A percentile compares a stretch with the other conserved stretches of the same genome.
Conservation (phyloP, 2,113 vertebrate species). For the Malurus cyaneus region DNA sequence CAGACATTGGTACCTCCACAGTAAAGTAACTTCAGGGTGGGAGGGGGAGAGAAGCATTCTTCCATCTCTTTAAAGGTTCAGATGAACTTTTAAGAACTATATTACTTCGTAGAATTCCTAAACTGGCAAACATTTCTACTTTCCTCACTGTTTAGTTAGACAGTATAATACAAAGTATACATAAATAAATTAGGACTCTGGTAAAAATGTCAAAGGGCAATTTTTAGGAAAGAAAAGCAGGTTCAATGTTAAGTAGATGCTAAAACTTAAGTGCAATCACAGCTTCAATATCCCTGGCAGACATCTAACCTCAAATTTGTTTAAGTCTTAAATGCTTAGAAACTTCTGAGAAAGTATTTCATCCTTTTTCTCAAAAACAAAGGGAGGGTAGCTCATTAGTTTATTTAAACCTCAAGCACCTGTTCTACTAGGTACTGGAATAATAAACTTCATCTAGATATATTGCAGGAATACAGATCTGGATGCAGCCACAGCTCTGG, state of each 20-base stretch:
- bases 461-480: not conserved
- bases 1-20: not conserved
- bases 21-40: not conserved
- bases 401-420: not conserved
- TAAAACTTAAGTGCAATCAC: not conserved
- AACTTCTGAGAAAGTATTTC: not conserved
- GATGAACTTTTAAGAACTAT: not conserved
- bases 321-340: not conserved
- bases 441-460: not conserved
- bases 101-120: not conserved
- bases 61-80: not conserved
- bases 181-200: not conserved
- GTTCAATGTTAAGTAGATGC: not conserved
- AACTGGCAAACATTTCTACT: not conserved
- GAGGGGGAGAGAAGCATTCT: not conserved
- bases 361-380: not conserved
- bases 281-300: not conserved
- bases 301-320: not conserved
- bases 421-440: not conserved
- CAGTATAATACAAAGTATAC: not conserved
- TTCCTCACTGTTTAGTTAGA: not conserved
- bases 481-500: not conserved
- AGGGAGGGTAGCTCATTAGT: not conserved
- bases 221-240: not conserved
- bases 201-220: not conserved